These are phyloP conservation scores for Ceratina japonica DNA, from an alignment of 1,140 invertebrate species.

Conservation along the genomic window DNA sequence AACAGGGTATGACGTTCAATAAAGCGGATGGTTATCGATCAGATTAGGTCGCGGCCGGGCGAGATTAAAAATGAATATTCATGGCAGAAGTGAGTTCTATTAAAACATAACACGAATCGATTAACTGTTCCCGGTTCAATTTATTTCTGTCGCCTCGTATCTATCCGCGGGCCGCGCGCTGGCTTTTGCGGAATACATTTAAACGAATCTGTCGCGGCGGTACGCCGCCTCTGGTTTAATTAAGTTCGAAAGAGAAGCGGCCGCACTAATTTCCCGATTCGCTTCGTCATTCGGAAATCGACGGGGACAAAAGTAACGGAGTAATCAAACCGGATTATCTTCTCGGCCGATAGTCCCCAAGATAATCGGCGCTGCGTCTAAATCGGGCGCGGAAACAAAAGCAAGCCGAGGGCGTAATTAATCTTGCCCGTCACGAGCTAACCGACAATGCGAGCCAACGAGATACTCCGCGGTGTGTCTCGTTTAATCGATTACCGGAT, in stretches of 20 bases:
- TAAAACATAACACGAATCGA: constrained; percentile 53
- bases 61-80: constrained; percentile 53
- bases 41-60: constrained; percentile 42
- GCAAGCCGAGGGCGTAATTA: constrained; percentile 7
- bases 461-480: constrained; percentile 17
- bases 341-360: not conserved
- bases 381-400: constrained; percentile 2
- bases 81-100: constrained; percentile 42
- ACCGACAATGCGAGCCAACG: not conserved
- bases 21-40: constrained; percentile 24
- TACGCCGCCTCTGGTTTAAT: not conserved
- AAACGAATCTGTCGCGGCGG: not conserved
- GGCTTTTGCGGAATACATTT: not conserved
- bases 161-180: not conserved
- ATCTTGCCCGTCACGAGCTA: constrained; percentile 6
- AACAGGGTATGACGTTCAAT: constrained; percentile 53
- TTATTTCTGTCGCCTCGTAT: constrained; percentile 16
- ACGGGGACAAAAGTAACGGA: not conserved
- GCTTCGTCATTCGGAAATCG: not conserved
- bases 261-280: not conserved
- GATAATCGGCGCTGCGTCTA: constrained; percentile 1
- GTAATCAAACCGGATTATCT: constrained; percentile 1
- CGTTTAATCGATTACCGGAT: not conserved
- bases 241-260: not conserved
- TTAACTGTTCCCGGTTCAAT: constrained; percentile 33